phyloP scores from a whole-genome alignment of 1,140 invertebrate species.

The Leptinotarsa undecemlineata region DNA sequence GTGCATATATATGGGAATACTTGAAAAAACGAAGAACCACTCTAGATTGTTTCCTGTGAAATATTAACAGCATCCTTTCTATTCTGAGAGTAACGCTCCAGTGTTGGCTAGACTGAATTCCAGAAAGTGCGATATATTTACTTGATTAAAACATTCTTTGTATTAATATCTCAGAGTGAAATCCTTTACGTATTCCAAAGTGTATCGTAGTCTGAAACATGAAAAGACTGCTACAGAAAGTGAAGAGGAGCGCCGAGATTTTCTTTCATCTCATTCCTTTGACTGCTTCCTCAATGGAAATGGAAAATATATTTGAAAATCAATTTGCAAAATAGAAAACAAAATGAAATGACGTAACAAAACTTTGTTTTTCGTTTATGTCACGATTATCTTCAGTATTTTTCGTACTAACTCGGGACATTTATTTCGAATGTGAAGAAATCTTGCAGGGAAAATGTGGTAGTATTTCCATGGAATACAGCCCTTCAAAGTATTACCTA shows the following conservation, averaged over 20 bases:
- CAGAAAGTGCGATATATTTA: conserved; percentile 9
- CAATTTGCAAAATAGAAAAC: not conserved
- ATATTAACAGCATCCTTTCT: too few species aligned
- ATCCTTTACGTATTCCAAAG: not conserved
- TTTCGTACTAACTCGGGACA: too few species aligned
- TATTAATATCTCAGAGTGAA: conserved; percentile 6
- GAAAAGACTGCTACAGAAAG: not conserved
- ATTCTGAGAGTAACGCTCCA: not conserved
- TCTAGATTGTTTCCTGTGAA: too few species aligned
- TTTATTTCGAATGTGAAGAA: too few species aligned
- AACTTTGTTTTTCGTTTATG: too few species aligned
- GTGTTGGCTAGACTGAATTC: not conserved
- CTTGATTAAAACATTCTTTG: conserved; percentile 19
- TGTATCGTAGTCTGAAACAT: not conserved
- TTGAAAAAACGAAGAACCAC: too few species aligned
- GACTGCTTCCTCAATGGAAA: not conserved
- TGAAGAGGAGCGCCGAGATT: not conserved
- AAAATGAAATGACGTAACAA: not conserved
- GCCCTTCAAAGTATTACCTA: too few species aligned
- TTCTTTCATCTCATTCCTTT: conserved; percentile 4
- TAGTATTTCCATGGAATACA: too few species aligned
- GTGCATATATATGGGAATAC: too few species aligned
- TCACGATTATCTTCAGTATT: too few species aligned
- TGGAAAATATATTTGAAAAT: not conserved
- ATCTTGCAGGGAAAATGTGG: too few species aligned